Conservation (phyloP, 2,113 vertebrate genomes). For the Petrocephalus microphthalmus region DNA sequence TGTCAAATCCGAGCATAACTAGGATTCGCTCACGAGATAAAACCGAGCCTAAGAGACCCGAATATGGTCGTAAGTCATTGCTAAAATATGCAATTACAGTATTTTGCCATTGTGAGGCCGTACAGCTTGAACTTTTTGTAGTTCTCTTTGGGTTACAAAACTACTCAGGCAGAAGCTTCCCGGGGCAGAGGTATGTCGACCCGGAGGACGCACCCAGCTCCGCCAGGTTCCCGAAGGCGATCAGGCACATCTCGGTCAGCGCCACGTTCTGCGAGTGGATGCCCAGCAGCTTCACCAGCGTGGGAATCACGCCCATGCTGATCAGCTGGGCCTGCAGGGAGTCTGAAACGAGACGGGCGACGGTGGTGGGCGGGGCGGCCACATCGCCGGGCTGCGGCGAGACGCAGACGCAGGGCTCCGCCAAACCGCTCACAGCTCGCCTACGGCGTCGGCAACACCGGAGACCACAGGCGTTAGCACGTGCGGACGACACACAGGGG, state of each 20-base stretch:
- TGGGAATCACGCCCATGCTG: conserved; percentile 94
- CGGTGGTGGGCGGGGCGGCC: background rate
- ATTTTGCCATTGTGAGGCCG: background rate
- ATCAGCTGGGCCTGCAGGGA: conserved; percentile 93
- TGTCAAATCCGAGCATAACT: background rate
- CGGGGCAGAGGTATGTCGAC: too few species aligned
- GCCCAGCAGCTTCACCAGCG: conserved; percentile 87
- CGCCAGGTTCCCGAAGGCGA: conserved; percentile 96
- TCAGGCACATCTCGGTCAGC: conserved; percentile 97
- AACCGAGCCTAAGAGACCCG: background rate
- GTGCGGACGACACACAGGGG: background rate
- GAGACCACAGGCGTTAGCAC: background rate
- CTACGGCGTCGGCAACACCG: background rate
- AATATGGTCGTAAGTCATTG: background rate
- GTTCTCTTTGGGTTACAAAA: background rate
- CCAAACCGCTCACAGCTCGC: background rate
- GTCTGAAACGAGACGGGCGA: conserved; percentile 63
- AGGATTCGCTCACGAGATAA: background rate
- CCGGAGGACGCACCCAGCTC: conserved; percentile 76
- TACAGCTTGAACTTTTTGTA: background rate
- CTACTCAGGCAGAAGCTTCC: background rate
- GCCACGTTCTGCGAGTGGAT: conserved; percentile 85
- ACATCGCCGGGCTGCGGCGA: background rate
- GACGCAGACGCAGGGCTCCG: background rate
- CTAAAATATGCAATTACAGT: background rate